Evolutionary conservation across 2,888 invertebrate species (phyloP), one percentile per base, ranked within the genome.

Genomic region (Eupithecia tripunctaria): DNA sequence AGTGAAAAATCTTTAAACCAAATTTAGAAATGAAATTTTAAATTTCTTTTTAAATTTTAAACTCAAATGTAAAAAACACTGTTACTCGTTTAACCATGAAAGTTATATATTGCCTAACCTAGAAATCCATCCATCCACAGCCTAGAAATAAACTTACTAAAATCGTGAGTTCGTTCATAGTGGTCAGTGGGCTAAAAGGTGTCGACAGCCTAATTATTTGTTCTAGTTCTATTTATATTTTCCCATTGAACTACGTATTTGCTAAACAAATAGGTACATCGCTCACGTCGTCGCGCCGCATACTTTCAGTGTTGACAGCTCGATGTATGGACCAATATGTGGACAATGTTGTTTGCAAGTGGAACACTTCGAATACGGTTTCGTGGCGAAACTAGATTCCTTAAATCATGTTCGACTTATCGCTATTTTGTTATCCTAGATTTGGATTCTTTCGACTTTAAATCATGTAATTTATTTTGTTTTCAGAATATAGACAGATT

Each of bases 261-360:
- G 67, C 70, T 60, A 65, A 66, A 71, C 71, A 71, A 71, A 73
- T 70, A 70, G 70, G 65, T 25, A 47, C 65, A 78, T 76, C 63
- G 41, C 63, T 77, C 79, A 76, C 73, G 76, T 76, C 73, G 76
- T 76, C 73, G 59, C 56, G 27, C 51, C 47, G 47, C 70, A 72
- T 76, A 60, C 60, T 71, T 74, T 29, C 69, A 73, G 67, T 68
- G 71, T 51, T 64, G 78, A 76, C 79, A 78, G 76, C 51, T 59
- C 64, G 75, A 79, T 72, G 72, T 75, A 79, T 76, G 62, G 72
- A n/a, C 77, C 77, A 78, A 77, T 77, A 78, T 75, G 71, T 56
- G 73, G 75, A 75, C 71, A 70, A 72, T 68, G 73, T 68, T 47
- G 66, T 51, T 65, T 27, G 67, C 43, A 63, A 60, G 29, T 71